phyloP scores from a whole-genome alignment of 1,140 invertebrate species.

The Mizuhopecten yessoensis region DNA sequence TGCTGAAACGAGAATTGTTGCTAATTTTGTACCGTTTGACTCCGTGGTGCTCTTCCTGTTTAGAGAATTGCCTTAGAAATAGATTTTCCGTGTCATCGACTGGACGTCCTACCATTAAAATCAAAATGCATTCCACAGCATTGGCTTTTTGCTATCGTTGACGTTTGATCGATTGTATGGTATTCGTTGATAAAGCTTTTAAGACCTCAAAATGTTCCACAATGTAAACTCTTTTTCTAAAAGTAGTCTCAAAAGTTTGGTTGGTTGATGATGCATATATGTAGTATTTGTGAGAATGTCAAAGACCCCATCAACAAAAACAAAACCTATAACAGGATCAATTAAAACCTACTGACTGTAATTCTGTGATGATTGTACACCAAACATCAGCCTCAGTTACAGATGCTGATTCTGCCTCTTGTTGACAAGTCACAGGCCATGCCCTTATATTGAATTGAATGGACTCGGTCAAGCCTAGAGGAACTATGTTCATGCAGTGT shows the following conservation, averaged over 20 bases:
- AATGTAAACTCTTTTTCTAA: background rate
- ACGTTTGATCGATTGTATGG: background rate
- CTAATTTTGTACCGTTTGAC: conserved; percentile 27
- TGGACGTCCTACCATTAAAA: conserved; percentile 36
- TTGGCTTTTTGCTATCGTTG: background rate
- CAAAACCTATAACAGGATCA: background rate
- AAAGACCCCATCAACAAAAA: background rate
- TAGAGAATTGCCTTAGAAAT: conserved; percentile 29
- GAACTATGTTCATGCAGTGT: background rate
- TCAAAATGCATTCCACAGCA: background rate
- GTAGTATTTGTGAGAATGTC: conserved; percentile 5
- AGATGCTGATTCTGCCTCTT: background rate
- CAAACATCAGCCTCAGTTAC: background rate
- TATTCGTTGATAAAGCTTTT: background rate
- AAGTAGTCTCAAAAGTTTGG: background rate
- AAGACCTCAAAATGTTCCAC: background rate
- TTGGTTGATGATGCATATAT: conserved; percentile 23
- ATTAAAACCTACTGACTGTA: background rate
- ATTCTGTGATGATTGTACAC: background rate
- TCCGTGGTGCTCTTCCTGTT: conserved; percentile 10
- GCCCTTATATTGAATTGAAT: background rate
- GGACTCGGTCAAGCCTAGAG: background rate
- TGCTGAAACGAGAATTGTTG: background rate
- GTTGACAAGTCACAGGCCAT: conserved; percentile 29
- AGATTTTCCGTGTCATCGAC: conserved; percentile 31